Conservation (phyloP, 2,888 invertebrate species). For the Leuctra nigra region DNA sequence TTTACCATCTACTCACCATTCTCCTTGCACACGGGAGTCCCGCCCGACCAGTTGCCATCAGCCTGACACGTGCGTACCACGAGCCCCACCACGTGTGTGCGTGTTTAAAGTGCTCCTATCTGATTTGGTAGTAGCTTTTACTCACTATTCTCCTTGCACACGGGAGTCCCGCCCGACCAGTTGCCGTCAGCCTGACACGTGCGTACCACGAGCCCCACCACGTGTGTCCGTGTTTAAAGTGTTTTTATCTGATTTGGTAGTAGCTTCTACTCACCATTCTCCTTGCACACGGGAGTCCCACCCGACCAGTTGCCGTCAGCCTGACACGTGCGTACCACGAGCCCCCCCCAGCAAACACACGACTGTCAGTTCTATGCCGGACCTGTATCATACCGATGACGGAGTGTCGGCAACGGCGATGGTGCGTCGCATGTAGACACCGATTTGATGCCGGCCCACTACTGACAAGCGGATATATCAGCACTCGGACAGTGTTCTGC, state of each 20-base stretch:
- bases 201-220: conserved; percentile 78
- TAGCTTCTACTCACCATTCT: conserved; percentile 59
- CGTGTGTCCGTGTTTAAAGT: too few species aligned
- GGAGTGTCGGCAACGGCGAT: too few species aligned
- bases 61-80: conserved; percentile 85
- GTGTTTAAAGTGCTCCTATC: too few species aligned
- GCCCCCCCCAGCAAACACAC: too few species aligned
- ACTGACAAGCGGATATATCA: too few species aligned
- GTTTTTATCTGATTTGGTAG: too few species aligned
- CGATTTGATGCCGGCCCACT: too few species aligned
- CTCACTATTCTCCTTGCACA: conserved; percentile 78
- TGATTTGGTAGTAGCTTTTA: too few species aligned
- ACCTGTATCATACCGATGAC: too few species aligned
- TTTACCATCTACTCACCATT: conserved; percentile 72
- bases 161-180: conserved; percentile 78
- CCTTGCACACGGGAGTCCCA: conserved; percentile 74
- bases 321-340: conserved; percentile 80
- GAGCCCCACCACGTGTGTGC: conserved; percentile 81
- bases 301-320: conserved; percentile 91
- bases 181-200: conserved; percentile 89
- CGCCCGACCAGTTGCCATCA: conserved; percentile 85
- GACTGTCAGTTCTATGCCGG: too few species aligned
- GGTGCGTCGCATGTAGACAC: too few species aligned
- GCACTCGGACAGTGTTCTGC: too few species aligned
- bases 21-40: conserved; percentile 76